Percentiles rank a stretch among this genome's conserved stretches.
phyloP scores from a whole-genome alignment of 2,113 vertebrate genomes.

The Antechinus stuartii region DNA sequence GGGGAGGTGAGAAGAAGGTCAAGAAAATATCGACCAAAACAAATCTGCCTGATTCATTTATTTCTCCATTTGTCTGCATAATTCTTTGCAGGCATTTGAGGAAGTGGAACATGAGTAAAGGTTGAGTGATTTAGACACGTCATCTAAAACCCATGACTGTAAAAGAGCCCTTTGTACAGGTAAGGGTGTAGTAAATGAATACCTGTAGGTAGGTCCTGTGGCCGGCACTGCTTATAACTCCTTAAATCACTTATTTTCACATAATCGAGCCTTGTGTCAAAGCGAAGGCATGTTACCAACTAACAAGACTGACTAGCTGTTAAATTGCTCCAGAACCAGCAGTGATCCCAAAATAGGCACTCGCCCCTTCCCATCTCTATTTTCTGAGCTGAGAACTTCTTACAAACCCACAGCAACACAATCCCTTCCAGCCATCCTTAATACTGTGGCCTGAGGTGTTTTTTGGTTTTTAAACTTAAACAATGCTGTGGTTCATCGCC shows the following conservation, averaged over 20 bases:
- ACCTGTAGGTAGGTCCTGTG: neutral
- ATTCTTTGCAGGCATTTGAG: neutral
- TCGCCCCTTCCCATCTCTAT: neutral
- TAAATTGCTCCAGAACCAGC: neutral
- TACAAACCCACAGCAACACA: neutral
- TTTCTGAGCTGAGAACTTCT: neutral
- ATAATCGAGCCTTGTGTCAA: neutral
- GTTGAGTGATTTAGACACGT: neutral
- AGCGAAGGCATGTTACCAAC: neutral
- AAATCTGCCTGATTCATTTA: neutral
- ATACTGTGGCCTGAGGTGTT: neutral
- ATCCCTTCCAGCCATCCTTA: neutral
- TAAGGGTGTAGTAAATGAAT: neutral
- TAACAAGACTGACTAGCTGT: neutral
- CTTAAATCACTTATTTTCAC: neutral
- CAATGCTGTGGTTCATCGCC: neutral
- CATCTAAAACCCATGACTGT: neutral
- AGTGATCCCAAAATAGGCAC: neutral
- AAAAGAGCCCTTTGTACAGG: constrained; percentile 1
- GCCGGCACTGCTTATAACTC: neutral
- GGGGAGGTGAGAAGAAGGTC: neutral
- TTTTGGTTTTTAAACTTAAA: neutral
- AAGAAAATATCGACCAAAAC: neutral
- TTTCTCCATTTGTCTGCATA: neutral
- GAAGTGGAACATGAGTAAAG: neutral